Percentiles rank a stretch among this genome's conserved stretches.
Conservation (phyloP, 2,113 vertebrate genomes). For the Gambusia affinis region DNA sequence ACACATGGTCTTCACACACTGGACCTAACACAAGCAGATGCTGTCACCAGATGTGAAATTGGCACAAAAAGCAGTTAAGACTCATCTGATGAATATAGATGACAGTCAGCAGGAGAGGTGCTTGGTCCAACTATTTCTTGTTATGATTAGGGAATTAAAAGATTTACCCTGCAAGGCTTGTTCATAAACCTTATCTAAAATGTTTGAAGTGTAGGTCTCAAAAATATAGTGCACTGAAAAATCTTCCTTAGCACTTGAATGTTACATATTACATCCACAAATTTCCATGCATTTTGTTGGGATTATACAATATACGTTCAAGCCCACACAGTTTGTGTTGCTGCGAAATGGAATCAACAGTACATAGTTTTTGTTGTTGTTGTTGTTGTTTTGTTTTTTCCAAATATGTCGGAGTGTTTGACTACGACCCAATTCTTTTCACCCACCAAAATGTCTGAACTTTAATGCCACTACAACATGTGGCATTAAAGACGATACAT, state of each 20-base stretch:
- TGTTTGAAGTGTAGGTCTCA: no score
- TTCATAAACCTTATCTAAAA: not conserved
- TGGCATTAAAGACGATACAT: no score
- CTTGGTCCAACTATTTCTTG: not conserved
- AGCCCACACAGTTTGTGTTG: no score
- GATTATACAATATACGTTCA: no score
- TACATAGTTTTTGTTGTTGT: not conserved
- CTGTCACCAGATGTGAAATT: conserved; percentile 68
- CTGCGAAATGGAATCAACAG: not conserved
- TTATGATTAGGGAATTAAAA: not conserved
- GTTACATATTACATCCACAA: not conserved
- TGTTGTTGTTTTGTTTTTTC: no score
- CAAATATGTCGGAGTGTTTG: no score
- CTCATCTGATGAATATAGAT: conserved; percentile 31
- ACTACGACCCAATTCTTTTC: no score
- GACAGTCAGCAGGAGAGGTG: conserved; percentile 1
- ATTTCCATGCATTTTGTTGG: not conserved
- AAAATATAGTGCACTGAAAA: no score
- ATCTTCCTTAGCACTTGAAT: not conserved
- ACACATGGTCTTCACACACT: conserved; percentile 8
- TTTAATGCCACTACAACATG: no score
- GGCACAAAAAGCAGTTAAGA: conserved; percentile 30
- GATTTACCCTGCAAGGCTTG: not conserved
- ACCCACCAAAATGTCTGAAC: no score
- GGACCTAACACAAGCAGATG: conserved; percentile 59